phyloP scores from a whole-genome alignment of 2,888 invertebrate genomes.

The Osmoderma eremita region DNA sequence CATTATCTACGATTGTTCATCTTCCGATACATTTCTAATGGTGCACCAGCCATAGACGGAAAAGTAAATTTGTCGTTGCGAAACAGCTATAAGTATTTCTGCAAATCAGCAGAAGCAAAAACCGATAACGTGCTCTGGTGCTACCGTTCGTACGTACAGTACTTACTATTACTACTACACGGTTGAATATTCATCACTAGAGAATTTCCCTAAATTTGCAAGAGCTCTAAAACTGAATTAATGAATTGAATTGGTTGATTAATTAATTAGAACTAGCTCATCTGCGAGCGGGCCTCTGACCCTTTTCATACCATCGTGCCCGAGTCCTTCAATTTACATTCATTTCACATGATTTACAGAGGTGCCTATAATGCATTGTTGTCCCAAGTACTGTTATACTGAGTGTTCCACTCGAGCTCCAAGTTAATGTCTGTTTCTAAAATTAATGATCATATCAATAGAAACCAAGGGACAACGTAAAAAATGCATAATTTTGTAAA shows the following conservation, averaged over 20 bases:
- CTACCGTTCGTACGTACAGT: conserved; percentile 25
- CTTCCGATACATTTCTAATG: too few relatives aligned
- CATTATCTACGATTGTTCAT: too few relatives aligned
- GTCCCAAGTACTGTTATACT: conserved; percentile 41
- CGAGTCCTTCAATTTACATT: conserved; percentile 58
- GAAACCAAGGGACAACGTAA: neutral
- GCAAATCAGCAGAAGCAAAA: conserved; percentile 40
- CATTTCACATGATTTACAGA: conserved; percentile 48
- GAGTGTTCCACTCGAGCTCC: conserved; percentile 49
- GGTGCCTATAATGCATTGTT: conserved; percentile 44
- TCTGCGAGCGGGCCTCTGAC: conserved; percentile 56
- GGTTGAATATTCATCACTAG: conserved; percentile 58
- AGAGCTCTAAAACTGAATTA: conserved; percentile 64
- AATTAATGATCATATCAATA: conserved; percentile 49
- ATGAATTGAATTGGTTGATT: conserved; percentile 71
- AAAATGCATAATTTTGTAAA: neutral
- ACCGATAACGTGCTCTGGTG: conserved; percentile 23
- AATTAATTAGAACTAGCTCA: conserved; percentile 70
- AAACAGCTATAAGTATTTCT: conserved; percentile 35
- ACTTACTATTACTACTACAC: conserved; percentile 37
- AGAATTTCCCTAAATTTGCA: conserved; percentile 60
- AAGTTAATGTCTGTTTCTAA: conserved; percentile 58
- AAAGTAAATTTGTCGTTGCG: conserved; percentile 10
- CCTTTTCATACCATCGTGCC: conserved; percentile 56
- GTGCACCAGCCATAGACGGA: too few relatives aligned